These are phyloP conservation scores for Lates calcarifer DNA, from an alignment of 2,113 vertebrate genomes.

Conservation along the genomic window DNA sequence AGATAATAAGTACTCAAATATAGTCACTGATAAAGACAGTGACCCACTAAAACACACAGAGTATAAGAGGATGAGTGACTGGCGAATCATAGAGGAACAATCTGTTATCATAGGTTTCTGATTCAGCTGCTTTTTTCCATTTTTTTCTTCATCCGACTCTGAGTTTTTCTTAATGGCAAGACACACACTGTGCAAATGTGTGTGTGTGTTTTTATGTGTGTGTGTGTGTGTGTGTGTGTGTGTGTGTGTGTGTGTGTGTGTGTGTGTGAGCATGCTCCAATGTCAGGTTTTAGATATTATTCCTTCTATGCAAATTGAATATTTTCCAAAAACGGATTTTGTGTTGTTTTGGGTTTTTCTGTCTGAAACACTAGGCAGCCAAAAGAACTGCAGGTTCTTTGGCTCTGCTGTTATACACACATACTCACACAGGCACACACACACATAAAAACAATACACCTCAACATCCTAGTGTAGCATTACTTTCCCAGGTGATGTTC, in stretches of 20 bases:
- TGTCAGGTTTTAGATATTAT: slow-evolving; percentile 43
- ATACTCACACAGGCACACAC: slow-evolving; percentile 8
- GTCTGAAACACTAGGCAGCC: slow-evolving; percentile 37
- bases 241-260: not conserved
- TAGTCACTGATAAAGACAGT: not conserved
- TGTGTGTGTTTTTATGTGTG: not conserved
- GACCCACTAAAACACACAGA: not conserved
- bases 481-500: slow-evolving; percentile 45
- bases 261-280: not conserved
- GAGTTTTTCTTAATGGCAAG: not conserved
- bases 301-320: slow-evolving; percentile 40
- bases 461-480: slow-evolving; percentile 19
- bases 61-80: slow-evolving; percentile 16
- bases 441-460: slow-evolving; percentile 9
- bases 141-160: slow-evolving; percentile 12
- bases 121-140: slow-evolving; percentile 23
- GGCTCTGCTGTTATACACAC: slow-evolving; percentile 15
- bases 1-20: slow-evolving; percentile 1
- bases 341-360: slow-evolving; percentile 35
- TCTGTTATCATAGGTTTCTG: slow-evolving; percentile 33
- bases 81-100: not conserved
- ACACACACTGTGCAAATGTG: not conserved
- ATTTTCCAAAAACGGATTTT: slow-evolving; percentile 41
- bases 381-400: slow-evolving; percentile 54
- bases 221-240: not conserved